Percentiles rank a stretch among this genome's conserved stretches.
Conservation (phyloP, 2,113 vertebrate genomes). For the Puma concolor region DNA sequence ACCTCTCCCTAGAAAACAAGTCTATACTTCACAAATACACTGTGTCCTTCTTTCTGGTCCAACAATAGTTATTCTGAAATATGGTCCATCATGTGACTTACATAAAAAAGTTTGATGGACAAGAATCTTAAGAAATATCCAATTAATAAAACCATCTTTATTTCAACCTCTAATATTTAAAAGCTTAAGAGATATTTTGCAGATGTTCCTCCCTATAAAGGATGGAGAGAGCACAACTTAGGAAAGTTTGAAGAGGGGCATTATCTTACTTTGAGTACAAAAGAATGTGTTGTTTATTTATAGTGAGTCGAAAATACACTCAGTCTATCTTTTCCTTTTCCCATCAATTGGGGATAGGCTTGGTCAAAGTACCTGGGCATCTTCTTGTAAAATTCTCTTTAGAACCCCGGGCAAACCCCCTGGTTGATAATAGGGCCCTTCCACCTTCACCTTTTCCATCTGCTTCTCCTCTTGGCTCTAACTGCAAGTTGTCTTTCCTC, state of each 20-base stretch:
- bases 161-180: neutral
- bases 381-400: neutral
- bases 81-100: neutral
- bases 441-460: neutral
- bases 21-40: neutral
- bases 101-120: neutral
- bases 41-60: neutral
- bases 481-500: neutral
- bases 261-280: neutral
- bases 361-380: neutral
- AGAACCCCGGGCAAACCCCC: neutral
- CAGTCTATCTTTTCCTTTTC: neutral
- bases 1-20: neutral
- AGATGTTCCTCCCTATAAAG: neutral
- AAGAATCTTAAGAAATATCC: neutral
- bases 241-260: neutral
- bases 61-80: conserved; percentile 12
- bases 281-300: neutral
- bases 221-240: neutral
- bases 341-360: neutral
- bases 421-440: neutral
- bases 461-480: neutral
- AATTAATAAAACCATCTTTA: neutral
- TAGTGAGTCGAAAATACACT: neutral
- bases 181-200: neutral